Percentiles rank a stretch among this genome's conserved stretches.
Evolutionary conservation across 1,140 invertebrate species (phyloP).

Genomic region (Pogonus chalceus): DNA sequence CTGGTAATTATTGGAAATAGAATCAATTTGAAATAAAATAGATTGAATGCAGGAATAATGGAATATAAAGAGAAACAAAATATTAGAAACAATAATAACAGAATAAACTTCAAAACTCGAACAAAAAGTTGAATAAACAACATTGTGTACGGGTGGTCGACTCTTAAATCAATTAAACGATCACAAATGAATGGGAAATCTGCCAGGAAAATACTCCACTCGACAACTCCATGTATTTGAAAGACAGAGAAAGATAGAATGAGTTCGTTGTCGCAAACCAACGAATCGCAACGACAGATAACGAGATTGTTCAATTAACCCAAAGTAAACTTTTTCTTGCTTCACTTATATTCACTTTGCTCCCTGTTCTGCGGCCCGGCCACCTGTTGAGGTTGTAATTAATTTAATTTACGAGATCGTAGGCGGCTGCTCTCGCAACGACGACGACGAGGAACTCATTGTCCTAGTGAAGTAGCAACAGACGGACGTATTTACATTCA

Average conservation of each 20-base stretch:
- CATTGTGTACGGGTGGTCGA: too few species aligned
- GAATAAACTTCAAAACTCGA: too few species aligned
- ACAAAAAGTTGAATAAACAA: too few species aligned
- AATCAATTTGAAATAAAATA: too few species aligned
- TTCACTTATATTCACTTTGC: conserved; percentile 14
- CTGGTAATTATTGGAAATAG: too few species aligned
- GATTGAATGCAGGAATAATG: too few species aligned
- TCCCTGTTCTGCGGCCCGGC: conserved; percentile 16
- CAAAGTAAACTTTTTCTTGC: conserved; percentile 22
- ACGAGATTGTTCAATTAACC: conserved; percentile 29
- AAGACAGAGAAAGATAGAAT: background rate
- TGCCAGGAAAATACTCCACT: background rate
- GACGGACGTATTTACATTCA: background rate
- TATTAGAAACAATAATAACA: too few species aligned
- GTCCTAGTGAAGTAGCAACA: background rate
- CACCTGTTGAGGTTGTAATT: conserved; percentile 29
- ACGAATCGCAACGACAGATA: background rate
- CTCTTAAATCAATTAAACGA: background rate
- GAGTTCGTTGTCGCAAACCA: background rate
- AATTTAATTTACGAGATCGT: conserved; percentile 29
- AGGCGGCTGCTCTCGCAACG: too few species aligned
- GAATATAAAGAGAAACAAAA: too few species aligned
- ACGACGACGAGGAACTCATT: too few species aligned
- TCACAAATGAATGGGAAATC: background rate
- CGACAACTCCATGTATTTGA: background rate